Base-by-base conservation (phyloP, 2,797 vertebrate genomes). In the Podargus strigoides region DNA sequence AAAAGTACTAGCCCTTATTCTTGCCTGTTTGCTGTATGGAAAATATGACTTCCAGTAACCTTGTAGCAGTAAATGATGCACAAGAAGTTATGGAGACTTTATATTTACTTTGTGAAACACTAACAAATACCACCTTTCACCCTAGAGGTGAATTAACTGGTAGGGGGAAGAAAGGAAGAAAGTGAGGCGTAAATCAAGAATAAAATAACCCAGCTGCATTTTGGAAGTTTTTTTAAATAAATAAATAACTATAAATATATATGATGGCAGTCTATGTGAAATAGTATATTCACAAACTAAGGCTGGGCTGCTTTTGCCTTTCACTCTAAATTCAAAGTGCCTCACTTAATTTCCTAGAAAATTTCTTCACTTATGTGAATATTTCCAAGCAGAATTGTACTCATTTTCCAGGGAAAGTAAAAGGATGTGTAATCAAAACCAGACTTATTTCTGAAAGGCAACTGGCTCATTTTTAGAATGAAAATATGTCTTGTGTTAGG, bases 401-500 rank as follows among this genome's bases (percentile, higher is more conserved):
- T 84, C 24, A 52, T 88, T 94, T 96, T 94, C 83, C 56, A 95
- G 59, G 41, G 87, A 93, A 95, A 93, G 79, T 94, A 93, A 76
- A 91, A 73, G 55, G 82, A 69, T 62, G 8, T 64, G 12, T 93
- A 94, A 96, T 96, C 63, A 90, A 88, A 93, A 16, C 74, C 94
- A 97, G 79, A 68, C n/a, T 10, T 56, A 87, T 79, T 96, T 96
- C 77, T 94, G 91, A 79, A 89, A 89, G 79, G 83, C 89, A 93
- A 70, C 73, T 73, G 63, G 70, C 59, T 92, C 69, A 44, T 67
- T 95, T 92, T 79, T 88, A 85, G 52, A 88, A 85, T 79, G 66
- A 86, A 93, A 96, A 94, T 94, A 86, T 95, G 94, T 87, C 85
- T 96, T 96, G 66, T 3, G 37, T 96, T 96, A 96, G n/a, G 41